Evolutionary conservation across 2,113 vertebrate genomes (phyloP).

Genomic region (Labrus mixtus): DNA sequence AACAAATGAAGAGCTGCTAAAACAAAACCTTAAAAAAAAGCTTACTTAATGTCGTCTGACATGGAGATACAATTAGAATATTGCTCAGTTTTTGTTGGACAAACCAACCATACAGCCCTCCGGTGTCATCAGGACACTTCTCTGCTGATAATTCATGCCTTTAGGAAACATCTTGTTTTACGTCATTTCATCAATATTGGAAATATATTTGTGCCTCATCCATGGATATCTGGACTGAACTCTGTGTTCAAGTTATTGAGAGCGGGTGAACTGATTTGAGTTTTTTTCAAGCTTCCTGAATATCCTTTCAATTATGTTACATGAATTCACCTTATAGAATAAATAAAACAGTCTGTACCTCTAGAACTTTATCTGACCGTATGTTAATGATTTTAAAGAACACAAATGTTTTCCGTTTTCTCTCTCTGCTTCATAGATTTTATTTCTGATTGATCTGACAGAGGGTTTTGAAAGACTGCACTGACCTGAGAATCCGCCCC

Average conservation of each 20-base stretch:
- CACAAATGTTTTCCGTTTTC: background rate
- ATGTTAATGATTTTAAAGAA: background rate
- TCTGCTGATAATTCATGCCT: conserved; percentile 17
- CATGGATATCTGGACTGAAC: background rate
- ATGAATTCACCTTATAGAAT: background rate
- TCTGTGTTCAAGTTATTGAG: background rate
- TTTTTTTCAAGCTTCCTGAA: background rate
- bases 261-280: background rate
- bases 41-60: background rate
- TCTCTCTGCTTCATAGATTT: background rate
- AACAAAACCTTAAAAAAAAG: background rate
- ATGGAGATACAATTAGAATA: conserved; percentile 1
- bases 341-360: background rate
- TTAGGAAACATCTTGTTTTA: background rate
- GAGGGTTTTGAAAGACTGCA: conserved; percentile 9
- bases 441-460: conserved; percentile 16
- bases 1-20: no score
- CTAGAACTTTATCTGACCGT: no score
- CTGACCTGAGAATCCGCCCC: conserved; percentile 15
- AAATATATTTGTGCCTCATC: background rate
- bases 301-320: background rate
- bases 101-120: conserved; percentile 10
- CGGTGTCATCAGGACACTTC: background rate
- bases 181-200: background rate
- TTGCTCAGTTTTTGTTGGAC: background rate